Percentiles rank a stretch among this genome's conserved stretches.
These are phyloP conservation scores for Prenolepis imparis DNA, from an alignment of 2,888 invertebrate genomes.

Conservation along the genomic window DNA sequence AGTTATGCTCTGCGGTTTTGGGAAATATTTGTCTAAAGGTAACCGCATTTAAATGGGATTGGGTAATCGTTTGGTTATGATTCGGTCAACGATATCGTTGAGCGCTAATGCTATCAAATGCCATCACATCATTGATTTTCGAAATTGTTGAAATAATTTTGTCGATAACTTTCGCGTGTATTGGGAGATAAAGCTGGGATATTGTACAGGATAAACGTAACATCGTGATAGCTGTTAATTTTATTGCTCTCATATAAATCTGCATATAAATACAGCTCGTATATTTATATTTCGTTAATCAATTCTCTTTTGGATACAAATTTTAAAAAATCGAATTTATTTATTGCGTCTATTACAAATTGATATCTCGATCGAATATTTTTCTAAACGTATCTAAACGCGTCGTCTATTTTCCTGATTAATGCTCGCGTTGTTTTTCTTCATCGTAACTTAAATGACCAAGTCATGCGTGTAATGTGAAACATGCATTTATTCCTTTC, in stretches of 20 bases:
- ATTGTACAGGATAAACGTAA: not conserved
- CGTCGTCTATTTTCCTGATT: not conserved
- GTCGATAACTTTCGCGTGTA: slow-evolving; percentile 15
- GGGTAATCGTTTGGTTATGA: slow-evolving; percentile 39
- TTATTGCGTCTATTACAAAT: not conserved
- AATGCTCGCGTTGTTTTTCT: slow-evolving; percentile 11
- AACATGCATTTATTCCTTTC: slow-evolving; percentile 26
- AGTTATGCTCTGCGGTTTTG: slow-evolving; percentile 48
- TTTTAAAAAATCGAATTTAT: not conserved
- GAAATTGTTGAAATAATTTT: slow-evolving; percentile 40
- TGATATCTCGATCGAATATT: not conserved
- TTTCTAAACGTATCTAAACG: not conserved
- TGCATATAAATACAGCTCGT: not conserved
- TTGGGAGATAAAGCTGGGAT: not conserved
- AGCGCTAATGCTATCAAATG: slow-evolving; percentile 33
- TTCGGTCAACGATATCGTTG: slow-evolving; percentile 43
- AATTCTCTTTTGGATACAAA: not conserved
- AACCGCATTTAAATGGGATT: slow-evolving; percentile 51
- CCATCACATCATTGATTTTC: slow-evolving; percentile 19
- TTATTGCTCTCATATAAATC: not conserved
- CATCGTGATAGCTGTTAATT: not conserved
- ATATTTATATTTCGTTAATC: slow-evolving; percentile 1
- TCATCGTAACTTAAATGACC: not conserved
- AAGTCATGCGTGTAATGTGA: slow-evolving; percentile 30
- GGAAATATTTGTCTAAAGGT: slow-evolving; percentile 54